Percentiles rank a stretch among this genome's conserved stretches.
phyloP scores from a whole-genome alignment of 2,113 vertebrate species.

The Silurus asotus region DNA sequence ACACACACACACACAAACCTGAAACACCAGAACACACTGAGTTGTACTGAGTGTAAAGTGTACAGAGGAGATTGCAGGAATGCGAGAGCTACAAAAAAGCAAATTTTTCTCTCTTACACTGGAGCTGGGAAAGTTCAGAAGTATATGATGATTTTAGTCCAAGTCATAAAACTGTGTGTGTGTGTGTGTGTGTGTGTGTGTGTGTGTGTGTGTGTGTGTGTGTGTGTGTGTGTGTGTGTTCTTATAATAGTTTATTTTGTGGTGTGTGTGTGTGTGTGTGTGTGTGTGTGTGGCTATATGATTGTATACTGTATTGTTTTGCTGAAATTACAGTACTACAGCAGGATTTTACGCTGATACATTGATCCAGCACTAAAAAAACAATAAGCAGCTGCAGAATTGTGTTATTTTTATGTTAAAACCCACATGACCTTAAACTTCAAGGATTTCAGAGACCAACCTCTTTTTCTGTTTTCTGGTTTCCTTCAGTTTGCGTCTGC shows the following conservation, averaged over 20 bases:
- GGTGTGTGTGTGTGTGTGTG: too few species aligned
- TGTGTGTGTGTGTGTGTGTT: too few species aligned
- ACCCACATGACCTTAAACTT: neutral
- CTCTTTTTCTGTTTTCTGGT: slow-evolving; percentile 94
- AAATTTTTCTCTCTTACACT: neutral
- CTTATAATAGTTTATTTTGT: too few species aligned
- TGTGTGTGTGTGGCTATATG: neutral
- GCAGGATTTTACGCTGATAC: neutral
- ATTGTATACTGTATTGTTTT: too few species aligned
- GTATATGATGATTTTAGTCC: too few species aligned
- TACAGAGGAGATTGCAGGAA: neutral
- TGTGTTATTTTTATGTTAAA: neutral
- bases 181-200: too few species aligned
- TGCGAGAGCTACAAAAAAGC: neutral
- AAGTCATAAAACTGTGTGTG: neutral
- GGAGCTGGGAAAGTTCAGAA: too few species aligned
- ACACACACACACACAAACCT: slow-evolving; percentile 13
- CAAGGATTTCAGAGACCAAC: slow-evolving; percentile 72
- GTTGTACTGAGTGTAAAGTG: neutral
- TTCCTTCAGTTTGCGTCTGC: slow-evolving; percentile 88
- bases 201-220: too few species aligned
- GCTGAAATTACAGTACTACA: neutral
- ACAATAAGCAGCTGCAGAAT: neutral
- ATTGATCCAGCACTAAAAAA: neutral
- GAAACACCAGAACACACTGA: slow-evolving; percentile 2